Evolutionary conservation across 2,797 vertebrate species (phyloP), one percentile per base, ranked within the genome.

Genomic region (Benthosema pterotum): DNA sequence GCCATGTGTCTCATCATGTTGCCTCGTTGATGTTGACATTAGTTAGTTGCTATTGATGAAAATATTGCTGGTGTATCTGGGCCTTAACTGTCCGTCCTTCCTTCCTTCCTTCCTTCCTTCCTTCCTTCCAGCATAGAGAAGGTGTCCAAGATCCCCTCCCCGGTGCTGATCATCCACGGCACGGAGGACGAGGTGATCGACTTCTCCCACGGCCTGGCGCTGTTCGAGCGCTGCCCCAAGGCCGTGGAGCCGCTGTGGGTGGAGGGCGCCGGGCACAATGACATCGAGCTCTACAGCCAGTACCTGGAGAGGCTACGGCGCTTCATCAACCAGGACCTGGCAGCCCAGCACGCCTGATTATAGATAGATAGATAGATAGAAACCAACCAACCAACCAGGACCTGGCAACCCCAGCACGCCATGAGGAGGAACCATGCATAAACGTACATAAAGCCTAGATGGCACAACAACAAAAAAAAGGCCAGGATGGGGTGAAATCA

Each of bases 211-310:
- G 97, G 97, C 75, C 91, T 99, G 69, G 97, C 97, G 0, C 93
- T 99, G 50, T 99, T 95, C 0, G 97, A 99, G 88, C 97, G 97
- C 85, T 99, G 97, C 75, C 96, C 96, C 59, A 97, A 97, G 87
- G 96, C 97, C 0, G 97, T 99, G 88, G 97, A 99, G 92, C 97
- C 97, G 0, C 95, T 99, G 42, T 99, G 97, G 97, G 97, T 99
- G 74, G 97, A 99, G 43, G 97, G 97, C 4, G 97, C 97, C 0
- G 97, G 97, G 9, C 97, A 99, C 93, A 99, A 99, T 69, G 97
- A 99, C 91, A 98, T 99, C 67, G 97, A 99, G 94, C 96, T 99
- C 74, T 99, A 98, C 92, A 99, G 97, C 90, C 97, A 99, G 90
- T 99, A 99, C 90, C 91, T 99, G 88, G 97, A 99, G 87, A 94